Evolutionary conservation across 2,797 vertebrate genomes (phyloP), one percentile per base, ranked within the genome.

Genomic region (Onychomys leucogaster): DNA sequence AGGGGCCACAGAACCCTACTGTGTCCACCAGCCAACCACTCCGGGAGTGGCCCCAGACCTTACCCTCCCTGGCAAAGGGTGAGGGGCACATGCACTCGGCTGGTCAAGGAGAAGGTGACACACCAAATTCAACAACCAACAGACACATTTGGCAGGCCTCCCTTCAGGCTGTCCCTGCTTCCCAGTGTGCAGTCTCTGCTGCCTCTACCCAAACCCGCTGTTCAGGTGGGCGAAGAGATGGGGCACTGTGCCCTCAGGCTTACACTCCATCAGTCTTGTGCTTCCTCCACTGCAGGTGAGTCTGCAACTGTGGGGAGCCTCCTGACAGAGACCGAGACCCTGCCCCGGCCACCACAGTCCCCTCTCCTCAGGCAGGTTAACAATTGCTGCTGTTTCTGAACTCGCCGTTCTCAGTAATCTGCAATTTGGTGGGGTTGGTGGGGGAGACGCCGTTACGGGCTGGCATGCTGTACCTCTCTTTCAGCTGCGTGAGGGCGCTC

Each of bases 391-490:
- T 99, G 99, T 99, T 99, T 98, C 99, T 98, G 98, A 99, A 99
- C 98, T 99, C 99, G 98, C 99, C 99, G 97, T 99, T 99, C 98
- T 99, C 99, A 1, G 99, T 99, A 96, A 99, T 99, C 99, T 99
- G 99, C 98, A 99, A 99, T 98, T 99, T 99, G 99, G 99, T 99
- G 98, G 99, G 99, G 99, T 99, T 99, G 99, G 99, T 99, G 98
- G 99, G 99, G 94, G 99, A 99, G 99, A 99, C 99, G 98, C 99
- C 99, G 97, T 99, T 99, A 98, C 99, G 99, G 95, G 99, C 99
- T 98, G 99, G 99, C 99, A 99, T 99, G 99, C 99, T 99, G 99
- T 99, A 99, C 98, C 99, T 99, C 99, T 99, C 99, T 99, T 99
- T 99, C 97, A 99, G 99, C 99, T 99, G 99, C 1, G 99, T 99